Percentiles rank a stretch among this genome's conserved stretches.
Conservation (phyloP, 2,113 vertebrate species). For the Dromas ardeola region DNA sequence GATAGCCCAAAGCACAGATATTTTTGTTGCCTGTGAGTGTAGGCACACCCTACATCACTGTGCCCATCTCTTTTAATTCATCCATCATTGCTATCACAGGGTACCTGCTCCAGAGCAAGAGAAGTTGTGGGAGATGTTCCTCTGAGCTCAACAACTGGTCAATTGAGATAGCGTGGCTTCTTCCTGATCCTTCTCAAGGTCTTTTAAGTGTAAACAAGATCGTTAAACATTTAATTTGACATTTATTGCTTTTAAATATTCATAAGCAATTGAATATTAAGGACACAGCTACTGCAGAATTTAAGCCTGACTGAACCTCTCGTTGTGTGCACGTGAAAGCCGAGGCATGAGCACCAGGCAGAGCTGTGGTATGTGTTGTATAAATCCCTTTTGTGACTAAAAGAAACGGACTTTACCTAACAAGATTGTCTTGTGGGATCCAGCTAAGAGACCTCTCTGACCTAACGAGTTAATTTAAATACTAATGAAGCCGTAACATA, state of each 20-base stretch:
- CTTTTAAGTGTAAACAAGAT: constrained; percentile 76
- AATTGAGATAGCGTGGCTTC: not conserved
- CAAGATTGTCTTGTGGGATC: not conserved
- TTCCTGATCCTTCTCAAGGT: constrained; percentile 68
- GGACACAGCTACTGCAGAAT: constrained; percentile 55
- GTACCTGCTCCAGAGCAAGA: not conserved
- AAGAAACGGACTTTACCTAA: not conserved
- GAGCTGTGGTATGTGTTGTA: not conserved
- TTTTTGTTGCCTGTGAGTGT: not conserved
- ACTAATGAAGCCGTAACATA: not conserved
- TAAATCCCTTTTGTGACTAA: not conserved
- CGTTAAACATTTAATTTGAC: constrained; percentile 74
- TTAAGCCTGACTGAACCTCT: constrained; percentile 3
- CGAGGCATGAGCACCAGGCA: not conserved
- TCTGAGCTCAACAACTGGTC: not conserved
- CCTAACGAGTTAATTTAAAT: not conserved
- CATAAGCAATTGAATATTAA: constrained; percentile 58
- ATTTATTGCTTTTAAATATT: constrained; percentile 80
- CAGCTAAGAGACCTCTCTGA: not conserved
- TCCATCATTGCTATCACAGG: not conserved
- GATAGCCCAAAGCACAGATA: not conserved
- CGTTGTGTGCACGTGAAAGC: not conserved
- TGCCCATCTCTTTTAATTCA: not conserved
- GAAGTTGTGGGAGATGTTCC: not conserved
- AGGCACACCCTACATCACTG: not conserved